Base-by-base conservation (phyloP, 2,113 vertebrate genomes). In the Halcyon malimbica region DNA sequence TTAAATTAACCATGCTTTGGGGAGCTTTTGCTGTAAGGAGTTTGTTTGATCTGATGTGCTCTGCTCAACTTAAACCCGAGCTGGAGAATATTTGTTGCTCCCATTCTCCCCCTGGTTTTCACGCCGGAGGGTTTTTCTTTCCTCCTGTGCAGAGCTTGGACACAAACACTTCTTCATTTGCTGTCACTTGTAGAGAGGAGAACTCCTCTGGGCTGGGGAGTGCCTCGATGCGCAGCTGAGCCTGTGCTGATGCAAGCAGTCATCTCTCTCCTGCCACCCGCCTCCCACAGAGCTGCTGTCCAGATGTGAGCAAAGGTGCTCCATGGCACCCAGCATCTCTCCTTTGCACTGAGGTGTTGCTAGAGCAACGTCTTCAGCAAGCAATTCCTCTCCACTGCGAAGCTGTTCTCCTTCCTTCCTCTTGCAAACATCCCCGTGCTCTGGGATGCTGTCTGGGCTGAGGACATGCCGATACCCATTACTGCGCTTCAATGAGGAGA, bases 1-100 rank as follows among this genome's bases (percentile, higher is more conserved):
- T 95, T 84, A 91, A 96, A 97, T 93, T 96, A 94, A 79, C 53
- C 70, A 41, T 90, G 74, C 53, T 96, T 94, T 76, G 62, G 77
- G 90, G 83, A 95, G 14, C 60, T 70, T 93, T 91, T 2, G 8
- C 79, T 86, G 46, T 77, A n/a, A 88, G 90, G 77, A 19, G n/a
- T 84, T 81, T 82, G 70, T 94, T 95, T 96, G 77, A 89, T 89
- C 87, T 79, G 69, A 69, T 89, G 77, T 69, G 31, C 28, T 91
- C 62, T 84, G 37, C 57, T 87, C 80, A 57, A 25, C 37, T 41
- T 73, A 48, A 95, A 79, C 44, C 50, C 62, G 65, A 65, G 60
- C 77, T 79, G 74, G 44, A 79, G 89, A 81, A 46, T 57, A 75
- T 92, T 89, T 88, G 85, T 75, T 87, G 77, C 28, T 82, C 44